Evolutionary conservation across 2,888 invertebrate genomes (phyloP).

Genomic region (Tetragonula carbonaria): DNA sequence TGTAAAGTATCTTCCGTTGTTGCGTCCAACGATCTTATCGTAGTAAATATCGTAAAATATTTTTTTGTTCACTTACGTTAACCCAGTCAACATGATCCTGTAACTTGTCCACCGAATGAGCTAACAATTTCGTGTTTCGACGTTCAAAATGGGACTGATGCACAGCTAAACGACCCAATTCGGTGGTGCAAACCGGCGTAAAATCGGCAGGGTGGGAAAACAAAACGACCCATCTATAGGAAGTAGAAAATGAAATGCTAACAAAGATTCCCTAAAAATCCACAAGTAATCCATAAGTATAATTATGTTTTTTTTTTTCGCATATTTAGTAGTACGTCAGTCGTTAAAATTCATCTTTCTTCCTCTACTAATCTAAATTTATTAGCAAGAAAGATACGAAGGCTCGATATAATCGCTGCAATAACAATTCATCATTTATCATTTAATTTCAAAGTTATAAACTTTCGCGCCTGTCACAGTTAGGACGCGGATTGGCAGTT

Average conservation of each 20-base stretch:
- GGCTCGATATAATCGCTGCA: background rate
- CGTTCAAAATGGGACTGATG: constrained; percentile 89
- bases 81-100: constrained; percentile 92
- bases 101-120: constrained; percentile 91
- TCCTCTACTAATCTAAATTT: background rate
- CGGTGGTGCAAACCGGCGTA: constrained; percentile 96
- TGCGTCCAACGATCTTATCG: background rate
- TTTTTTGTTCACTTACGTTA: constrained; percentile 84
- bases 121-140: constrained; percentile 90
- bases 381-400: background rate
- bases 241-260: background rate
- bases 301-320: background rate
- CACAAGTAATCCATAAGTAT: background rate
- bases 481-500: background rate
- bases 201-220: constrained; percentile 96
- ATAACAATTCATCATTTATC: background rate
- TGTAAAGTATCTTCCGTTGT: background rate
- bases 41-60: background rate
- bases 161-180: constrained; percentile 90
- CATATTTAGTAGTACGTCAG: background rate
- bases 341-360: background rate
- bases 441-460: background rate
- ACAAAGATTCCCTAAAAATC: background rate
- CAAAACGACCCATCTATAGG: constrained; percentile 91
- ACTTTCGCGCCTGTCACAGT: background rate